Evolutionary conservation across 2,797 vertebrate genomes (phyloP).

Genomic region (Cephalopachus bancanus): DNA sequence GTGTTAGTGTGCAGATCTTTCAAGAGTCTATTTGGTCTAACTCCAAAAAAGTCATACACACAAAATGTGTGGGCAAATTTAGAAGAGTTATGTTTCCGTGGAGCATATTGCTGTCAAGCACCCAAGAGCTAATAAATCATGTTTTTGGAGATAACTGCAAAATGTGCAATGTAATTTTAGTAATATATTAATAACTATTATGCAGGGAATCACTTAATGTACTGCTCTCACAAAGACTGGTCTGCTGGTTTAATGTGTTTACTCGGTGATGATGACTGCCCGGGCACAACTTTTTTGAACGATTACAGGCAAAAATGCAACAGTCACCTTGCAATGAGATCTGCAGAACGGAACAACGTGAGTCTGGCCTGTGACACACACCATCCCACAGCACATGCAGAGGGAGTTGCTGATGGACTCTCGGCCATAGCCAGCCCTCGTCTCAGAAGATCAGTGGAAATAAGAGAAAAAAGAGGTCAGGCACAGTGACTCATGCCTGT

Average conservation of each 20-base stretch:
- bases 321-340: neutral
- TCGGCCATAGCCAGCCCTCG: neutral
- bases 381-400: neutral
- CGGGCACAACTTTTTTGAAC: neutral
- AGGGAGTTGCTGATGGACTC: neutral
- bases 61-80: slow-evolving; percentile 25
- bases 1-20: neutral
- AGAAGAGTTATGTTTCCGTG: neutral
- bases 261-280: slow-evolving; percentile 7
- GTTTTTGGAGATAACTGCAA: slow-evolving; percentile 49
- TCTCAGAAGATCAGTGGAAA: neutral
- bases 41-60: slow-evolving; percentile 35
- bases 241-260: slow-evolving; percentile 43
- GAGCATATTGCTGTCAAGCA: slow-evolving; percentile 39
- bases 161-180: slow-evolving; percentile 64
- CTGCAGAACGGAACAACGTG: accelerated
- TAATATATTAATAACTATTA: slow-evolving; percentile 63
- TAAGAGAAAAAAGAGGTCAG: neutral
- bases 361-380: accelerated
- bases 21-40: slow-evolving; percentile 37
- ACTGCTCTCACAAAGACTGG: slow-evolving; percentile 48
- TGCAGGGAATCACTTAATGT: slow-evolving; percentile 10
- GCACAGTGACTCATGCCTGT: too few relatives aligned
- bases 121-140: slow-evolving; percentile 64
- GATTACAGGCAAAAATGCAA: neutral